A percentile compares a stretch with the other conserved stretches of the same genome.
Evolutionary conservation across 2,113 vertebrate species (phyloP).

Genomic region (Eolophus roseicapilla): DNA sequence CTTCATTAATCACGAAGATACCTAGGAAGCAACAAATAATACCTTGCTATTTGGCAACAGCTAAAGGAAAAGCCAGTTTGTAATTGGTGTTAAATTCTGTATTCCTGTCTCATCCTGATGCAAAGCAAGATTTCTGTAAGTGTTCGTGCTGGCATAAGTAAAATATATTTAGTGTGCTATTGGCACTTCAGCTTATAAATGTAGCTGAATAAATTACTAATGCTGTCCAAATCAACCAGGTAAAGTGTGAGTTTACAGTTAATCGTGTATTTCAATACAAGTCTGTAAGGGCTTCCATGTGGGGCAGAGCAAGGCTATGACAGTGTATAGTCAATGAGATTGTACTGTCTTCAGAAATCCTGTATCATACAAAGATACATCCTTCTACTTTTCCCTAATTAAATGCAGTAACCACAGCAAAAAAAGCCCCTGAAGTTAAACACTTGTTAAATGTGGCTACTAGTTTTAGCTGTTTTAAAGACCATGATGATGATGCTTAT

Average conservation of each 20-base stretch:
- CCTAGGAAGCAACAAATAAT: conserved; percentile 58
- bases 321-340: too few relatives aligned
- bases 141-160: neutral
- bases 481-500: neutral
- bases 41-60: conserved; percentile 23
- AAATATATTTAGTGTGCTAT: neutral
- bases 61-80: conserved; percentile 9
- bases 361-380: neutral
- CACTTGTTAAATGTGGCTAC: neutral
- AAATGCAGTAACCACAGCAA: neutral
- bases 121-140: neutral
- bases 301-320: neutral
- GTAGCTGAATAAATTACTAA: neutral
- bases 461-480: neutral
- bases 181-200: neutral
- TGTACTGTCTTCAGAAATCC: neutral
- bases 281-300: neutral
- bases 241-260: neutral
- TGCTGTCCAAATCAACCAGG: neutral
- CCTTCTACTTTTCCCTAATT: neutral
- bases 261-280: neutral
- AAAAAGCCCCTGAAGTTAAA: neutral
- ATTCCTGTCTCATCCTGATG: neutral
- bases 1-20: conserved; percentile 65
- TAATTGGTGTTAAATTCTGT: conserved; percentile 26